phyloP scores from a whole-genome alignment of 2,797 vertebrate species.

The Eleutherodactylus coqui region DNA sequence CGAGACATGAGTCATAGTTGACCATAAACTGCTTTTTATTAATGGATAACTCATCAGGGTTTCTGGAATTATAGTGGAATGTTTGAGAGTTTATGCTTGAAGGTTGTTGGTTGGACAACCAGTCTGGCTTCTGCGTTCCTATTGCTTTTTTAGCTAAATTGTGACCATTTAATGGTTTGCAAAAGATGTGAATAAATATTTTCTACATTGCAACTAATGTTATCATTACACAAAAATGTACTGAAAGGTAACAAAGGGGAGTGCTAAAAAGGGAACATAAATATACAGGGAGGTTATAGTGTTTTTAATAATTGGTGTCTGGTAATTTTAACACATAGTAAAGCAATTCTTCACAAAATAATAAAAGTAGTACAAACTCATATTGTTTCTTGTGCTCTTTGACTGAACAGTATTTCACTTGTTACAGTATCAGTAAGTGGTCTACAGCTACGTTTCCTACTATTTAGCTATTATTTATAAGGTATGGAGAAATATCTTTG shows the following conservation, averaged over 20 bases:
- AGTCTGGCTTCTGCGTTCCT: conserved; percentile 38
- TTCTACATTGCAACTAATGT: neutral
- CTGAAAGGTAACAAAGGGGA: neutral
- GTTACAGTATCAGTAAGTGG: too few species aligned
- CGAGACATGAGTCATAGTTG: conserved; percentile 37
- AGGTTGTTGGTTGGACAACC: conserved; percentile 37
- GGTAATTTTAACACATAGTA: too few species aligned
- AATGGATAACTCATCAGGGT: conserved; percentile 36
- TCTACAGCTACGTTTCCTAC: too few species aligned
- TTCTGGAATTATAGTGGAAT: conserved; percentile 51
- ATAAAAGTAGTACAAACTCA: too few species aligned
- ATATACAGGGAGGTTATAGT: too few species aligned
- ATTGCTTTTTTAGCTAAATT: conserved; percentile 45
- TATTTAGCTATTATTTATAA: too few species aligned
- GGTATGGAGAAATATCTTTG: too few species aligned
- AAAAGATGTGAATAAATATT: neutral
- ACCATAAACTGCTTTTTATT: conserved; percentile 35
- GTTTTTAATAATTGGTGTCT: too few species aligned
- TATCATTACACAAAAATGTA: neutral
- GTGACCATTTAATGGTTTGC: conserved; percentile 33
- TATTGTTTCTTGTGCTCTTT: too few species aligned
- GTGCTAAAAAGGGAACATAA: neutral
- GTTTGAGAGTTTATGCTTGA: conserved; percentile 42
- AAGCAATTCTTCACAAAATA: too few species aligned
- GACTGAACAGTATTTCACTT: too few species aligned